A percentile compares a stretch with the other conserved stretches of the same genome.
phyloP scores from a whole-genome alignment of 2,113 vertebrate species.

The Ptychochromis oligacanthus region DNA sequence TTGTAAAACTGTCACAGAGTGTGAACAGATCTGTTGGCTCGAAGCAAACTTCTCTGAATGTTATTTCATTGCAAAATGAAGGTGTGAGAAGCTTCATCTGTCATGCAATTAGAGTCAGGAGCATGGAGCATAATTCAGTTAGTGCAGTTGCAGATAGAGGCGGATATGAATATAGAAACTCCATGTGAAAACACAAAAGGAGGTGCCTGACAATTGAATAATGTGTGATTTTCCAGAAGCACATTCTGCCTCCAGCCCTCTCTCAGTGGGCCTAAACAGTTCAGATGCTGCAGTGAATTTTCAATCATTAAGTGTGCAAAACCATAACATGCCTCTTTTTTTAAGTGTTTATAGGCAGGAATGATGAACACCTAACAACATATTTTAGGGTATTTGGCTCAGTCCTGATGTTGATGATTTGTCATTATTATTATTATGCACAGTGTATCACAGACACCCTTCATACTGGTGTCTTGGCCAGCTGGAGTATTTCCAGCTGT shows the following conservation, averaged over 20 bases:
- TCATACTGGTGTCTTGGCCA: constrained; percentile 8
- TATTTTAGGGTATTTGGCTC: constrained; percentile 17
- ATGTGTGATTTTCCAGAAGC: constrained; percentile 42
- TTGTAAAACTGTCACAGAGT: constrained; percentile 22
- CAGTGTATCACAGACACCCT: neutral
- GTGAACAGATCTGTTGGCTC: constrained; percentile 43
- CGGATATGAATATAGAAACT: constrained; percentile 57
- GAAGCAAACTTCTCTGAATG: constrained; percentile 46
- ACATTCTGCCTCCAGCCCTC: constrained; percentile 28
- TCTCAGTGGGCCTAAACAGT: constrained; percentile 14
- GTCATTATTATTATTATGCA: constrained; percentile 25
- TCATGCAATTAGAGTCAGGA: constrained; percentile 72
- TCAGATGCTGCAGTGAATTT: constrained; percentile 33
- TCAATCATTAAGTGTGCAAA: constrained; percentile 19
- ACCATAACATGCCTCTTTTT: constrained; percentile 29
- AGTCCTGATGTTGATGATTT: constrained; percentile 27
- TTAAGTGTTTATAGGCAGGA: constrained; percentile 20
- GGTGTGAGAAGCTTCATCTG: constrained; percentile 65
- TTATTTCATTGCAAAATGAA: constrained; percentile 60
- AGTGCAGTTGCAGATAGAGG: constrained; percentile 44
- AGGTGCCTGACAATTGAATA: constrained; percentile 45
- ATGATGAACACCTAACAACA: constrained; percentile 20
- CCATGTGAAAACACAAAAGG: constrained; percentile 35
- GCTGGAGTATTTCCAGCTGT: constrained; percentile 32
- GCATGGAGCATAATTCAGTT: constrained; percentile 60